These are phyloP conservation scores for Tiliqua scincoides DNA, from an alignment of 2,113 vertebrate species.

Conservation along the genomic window DNA sequence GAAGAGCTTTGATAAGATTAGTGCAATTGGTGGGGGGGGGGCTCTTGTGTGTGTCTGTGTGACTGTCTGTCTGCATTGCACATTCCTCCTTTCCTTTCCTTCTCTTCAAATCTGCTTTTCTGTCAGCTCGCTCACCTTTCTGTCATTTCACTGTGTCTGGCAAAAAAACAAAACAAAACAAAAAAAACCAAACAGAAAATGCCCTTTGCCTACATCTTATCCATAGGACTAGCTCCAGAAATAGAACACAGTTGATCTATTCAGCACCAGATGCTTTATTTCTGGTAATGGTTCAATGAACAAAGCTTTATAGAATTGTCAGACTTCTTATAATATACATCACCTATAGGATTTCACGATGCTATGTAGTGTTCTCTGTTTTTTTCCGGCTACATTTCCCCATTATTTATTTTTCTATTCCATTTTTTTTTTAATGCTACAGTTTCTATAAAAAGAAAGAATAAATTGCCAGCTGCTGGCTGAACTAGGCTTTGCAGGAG, in stretches of 20 bases:
- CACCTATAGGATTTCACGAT: neutral
- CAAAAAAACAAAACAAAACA: neutral
- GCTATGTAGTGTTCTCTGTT: rapidly evolving
- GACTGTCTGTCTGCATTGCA: neutral
- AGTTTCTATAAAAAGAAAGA: neutral
- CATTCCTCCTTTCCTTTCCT: neutral
- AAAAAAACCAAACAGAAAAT: neutral
- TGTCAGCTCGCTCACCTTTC: neutral
- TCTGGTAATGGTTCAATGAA: rapidly evolving
- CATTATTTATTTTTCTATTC: neutral
- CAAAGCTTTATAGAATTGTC: neutral
- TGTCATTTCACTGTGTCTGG: neutral
- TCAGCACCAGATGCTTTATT: neutral
- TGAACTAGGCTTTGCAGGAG: constrained; percentile 5
- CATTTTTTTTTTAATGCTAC: neutral
- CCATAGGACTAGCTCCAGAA: neutral
- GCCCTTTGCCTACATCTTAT: neutral
- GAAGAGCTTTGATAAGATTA: neutral
- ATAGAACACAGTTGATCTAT: neutral
- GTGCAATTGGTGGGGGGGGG: neutral
- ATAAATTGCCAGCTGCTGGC: neutral
- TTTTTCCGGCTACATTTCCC: neutral
- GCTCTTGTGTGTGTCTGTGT: neutral
- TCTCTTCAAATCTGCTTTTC: neutral
- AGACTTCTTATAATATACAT: neutral